A percentile compares a stretch with the other conserved stretches of the same genome.
Conservation (phyloP, 2,888 invertebrate genomes). For the Drosophila tripunctata region DNA sequence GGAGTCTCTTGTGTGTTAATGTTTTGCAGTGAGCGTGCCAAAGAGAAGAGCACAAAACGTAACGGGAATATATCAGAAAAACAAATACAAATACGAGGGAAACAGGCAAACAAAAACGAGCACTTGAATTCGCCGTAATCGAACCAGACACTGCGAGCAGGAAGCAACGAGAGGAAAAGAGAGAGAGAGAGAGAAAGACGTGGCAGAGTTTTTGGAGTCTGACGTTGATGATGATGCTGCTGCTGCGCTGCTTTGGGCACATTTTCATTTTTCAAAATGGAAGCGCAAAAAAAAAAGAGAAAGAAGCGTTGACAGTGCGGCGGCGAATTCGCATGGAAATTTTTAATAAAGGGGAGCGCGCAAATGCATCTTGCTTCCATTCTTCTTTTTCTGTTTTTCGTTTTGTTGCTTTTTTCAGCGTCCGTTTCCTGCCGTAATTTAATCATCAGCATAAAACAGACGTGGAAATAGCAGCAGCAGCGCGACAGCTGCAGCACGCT, state of each 20-base stretch:
- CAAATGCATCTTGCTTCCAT: constrained; percentile 22
- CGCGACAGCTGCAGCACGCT: constrained; percentile 28
- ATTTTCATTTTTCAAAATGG: constrained; percentile 55
- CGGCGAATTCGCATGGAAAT: constrained; percentile 32
- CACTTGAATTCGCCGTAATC: constrained; percentile 50
- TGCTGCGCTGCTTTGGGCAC: constrained; percentile 15
- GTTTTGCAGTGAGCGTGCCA: constrained; percentile 59
- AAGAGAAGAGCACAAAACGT: constrained; percentile 44
- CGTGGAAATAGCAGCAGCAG: constrained; percentile 44
- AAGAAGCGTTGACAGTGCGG: neutral
- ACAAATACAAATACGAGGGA: constrained; percentile 9
- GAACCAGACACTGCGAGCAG: constrained; percentile 3
- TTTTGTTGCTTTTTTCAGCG: constrained; percentile 29
- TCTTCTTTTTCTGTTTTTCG: constrained; percentile 14
- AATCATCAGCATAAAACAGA: constrained; percentile 53
- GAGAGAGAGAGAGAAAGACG: constrained; percentile 42
- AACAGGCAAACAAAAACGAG: constrained; percentile 36
- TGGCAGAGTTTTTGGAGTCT: constrained; percentile 46
- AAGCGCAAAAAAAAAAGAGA: constrained; percentile 33
- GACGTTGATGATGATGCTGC: constrained; percentile 25
- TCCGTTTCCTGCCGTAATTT: constrained; percentile 59
- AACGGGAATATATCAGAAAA: constrained; percentile 55
- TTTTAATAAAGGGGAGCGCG: constrained; percentile 41
- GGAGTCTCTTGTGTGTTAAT: constrained; percentile 56
- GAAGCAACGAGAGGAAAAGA: no score